Evolutionary conservation across 2,888 invertebrate genomes (phyloP), one percentile per base, ranked within the genome.

Genomic region (Salpingus planirostris): DNA sequence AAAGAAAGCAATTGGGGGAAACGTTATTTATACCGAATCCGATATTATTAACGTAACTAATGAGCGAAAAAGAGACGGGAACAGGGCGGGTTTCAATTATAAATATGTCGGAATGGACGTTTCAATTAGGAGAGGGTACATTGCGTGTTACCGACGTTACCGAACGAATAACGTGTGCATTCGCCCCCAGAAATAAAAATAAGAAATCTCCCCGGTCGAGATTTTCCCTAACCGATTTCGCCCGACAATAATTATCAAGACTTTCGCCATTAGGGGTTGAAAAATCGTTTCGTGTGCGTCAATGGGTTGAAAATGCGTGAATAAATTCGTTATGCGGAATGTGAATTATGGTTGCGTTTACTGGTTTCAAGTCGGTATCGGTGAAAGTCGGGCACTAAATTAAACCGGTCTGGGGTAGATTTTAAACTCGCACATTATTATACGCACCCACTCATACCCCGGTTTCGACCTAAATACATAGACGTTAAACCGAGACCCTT

Each of bases 71-170:
- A n/a, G n/a, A n/a, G n/a, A n/a, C n/a, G n/a, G n/a, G n/a, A n/a
- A n/a, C n/a, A n/a, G n/a, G n/a, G n/a, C n/a, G n/a, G 49, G 50
- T 56, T 55, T 49, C 56, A 58, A 58, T 58, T 58, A 58, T 57
- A 58, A 55, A 58, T 56, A 56, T 51, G 57, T 58, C 56, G 44
- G 50, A 48, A 47, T 51, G 57, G 58, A 58, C 58, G 42, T 58
- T 58, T 58, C 58, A 58, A 58, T 58, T 58, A 58, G 52, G 48
- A 39, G 36, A 39, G 34, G 42, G n/a, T n/a, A n/a, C 47, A 52
- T 56, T 51, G 57, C 55, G 57, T 57, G 57, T 43, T 49, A 27
- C 22, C 29, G 33, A 27, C 33, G 36, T 45, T 51, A 50, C 40
- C 34, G 25, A 22, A 25, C 29, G 18, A 31, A 26, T 30, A 26